Conservation (phyloP, 2,888 invertebrate species). For the Patella caerulea region DNA sequence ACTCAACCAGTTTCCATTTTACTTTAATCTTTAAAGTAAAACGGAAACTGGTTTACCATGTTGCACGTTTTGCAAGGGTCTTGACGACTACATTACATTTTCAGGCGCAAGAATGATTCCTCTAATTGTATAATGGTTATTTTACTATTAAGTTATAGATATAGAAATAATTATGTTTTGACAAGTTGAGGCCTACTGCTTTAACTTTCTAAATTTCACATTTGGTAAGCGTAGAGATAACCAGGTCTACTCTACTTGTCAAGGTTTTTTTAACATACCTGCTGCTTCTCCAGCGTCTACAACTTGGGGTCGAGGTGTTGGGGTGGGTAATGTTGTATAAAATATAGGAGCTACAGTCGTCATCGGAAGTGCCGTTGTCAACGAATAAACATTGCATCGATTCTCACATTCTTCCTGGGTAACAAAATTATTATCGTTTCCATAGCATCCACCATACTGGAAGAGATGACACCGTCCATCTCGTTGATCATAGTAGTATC, state of each 20-base stretch:
- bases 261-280: neutral
- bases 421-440: conserved; percentile 78
- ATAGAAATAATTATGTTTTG: no score
- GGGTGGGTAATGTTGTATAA: conserved; percentile 11
- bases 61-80: no score
- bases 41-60: no score
- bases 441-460: conserved; percentile 89
- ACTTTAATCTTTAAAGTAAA: no score
- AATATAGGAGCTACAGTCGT: neutral
- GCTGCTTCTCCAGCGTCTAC: neutral
- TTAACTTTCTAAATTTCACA: no score
- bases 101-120: no score
- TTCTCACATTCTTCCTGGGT: conserved; percentile 45
- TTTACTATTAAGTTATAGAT: no score
- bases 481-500: conserved; percentile 82
- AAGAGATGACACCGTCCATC: conserved; percentile 81
- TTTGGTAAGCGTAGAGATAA: no score
- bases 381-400: conserved; percentile 40
- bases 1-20: no score
- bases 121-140: no score
- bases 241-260: neutral
- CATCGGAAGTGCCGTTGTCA: conserved; percentile 8
- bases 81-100: no score
- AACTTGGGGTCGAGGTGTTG: neutral
- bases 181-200: no score